A percentile compares a stretch with the other conserved stretches of the same genome.
phyloP scores from a whole-genome alignment of 92 coral and sea anemone genomes.

The Meandrina meandrites region DNA sequence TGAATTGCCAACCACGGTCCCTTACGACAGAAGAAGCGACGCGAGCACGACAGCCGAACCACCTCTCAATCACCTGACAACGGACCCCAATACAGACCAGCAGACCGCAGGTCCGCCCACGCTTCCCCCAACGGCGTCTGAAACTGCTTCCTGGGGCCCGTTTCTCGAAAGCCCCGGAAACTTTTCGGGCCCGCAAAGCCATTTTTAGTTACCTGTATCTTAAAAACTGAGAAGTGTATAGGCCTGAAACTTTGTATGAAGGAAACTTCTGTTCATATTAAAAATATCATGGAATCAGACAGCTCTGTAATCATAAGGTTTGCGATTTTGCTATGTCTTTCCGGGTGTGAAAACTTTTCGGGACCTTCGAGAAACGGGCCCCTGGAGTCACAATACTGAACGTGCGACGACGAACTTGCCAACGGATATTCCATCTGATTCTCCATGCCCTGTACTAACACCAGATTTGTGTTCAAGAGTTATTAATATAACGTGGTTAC shows the following conservation, averaged over 20 bases:
- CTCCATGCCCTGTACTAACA: neutral
- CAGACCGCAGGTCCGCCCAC: neutral
- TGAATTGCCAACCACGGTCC: neutral
- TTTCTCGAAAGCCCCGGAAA: too few relatives aligned
- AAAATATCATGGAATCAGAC: too few relatives aligned
- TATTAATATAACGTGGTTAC: conserved; percentile 16
- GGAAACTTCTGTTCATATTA: too few relatives aligned
- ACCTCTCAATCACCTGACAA: neutral
- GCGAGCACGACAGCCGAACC: neutral
- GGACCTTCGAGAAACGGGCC: too few relatives aligned
- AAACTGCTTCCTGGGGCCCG: neutral
- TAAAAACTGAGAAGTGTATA: too few relatives aligned
- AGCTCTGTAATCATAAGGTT: too few relatives aligned
- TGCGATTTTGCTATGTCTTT: too few relatives aligned
- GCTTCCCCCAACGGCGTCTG: neutral
- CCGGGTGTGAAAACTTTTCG: too few relatives aligned
- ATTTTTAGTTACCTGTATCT: too few relatives aligned
- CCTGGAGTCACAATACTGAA: too few relatives aligned
- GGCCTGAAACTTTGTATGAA: too few relatives aligned
- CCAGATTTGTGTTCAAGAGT: neutral
- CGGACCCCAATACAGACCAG: neutral
- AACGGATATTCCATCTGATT: neutral
- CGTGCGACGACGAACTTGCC: neutral
- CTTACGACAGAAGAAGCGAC: neutral
- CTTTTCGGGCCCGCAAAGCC: too few relatives aligned